These are phyloP conservation scores for Diaprepes abbreviatus DNA, from an alignment of 2,888 invertebrate species.

Conservation along the genomic window DNA sequence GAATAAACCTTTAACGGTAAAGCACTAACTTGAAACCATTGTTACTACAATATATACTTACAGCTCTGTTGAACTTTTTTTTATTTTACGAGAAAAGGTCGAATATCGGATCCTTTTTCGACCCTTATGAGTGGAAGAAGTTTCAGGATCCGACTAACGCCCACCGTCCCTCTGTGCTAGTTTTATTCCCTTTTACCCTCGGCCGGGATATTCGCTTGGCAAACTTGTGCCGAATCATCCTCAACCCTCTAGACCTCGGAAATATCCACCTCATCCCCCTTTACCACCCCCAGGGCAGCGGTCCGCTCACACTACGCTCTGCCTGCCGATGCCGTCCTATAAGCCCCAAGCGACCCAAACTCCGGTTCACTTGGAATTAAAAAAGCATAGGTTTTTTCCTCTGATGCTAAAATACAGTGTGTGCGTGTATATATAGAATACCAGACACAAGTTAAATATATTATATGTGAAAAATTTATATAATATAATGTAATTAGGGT, in stretches of 20 bases:
- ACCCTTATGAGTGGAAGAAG: conserved; percentile 34
- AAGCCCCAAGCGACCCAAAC: conserved; percentile 26
- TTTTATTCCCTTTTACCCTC: conserved; percentile 64
- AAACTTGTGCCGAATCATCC: conserved; percentile 68
- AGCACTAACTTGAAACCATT: too few relatives aligned
- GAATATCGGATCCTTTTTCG: conserved; percentile 53
- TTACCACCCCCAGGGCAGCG: conserved; percentile 45
- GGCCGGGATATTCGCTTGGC: conserved; percentile 62
- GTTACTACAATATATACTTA: background rate
- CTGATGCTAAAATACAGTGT: background rate
- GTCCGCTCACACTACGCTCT: conserved; percentile 54
- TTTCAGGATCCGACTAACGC: conserved; percentile 49
- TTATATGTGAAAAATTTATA: too few relatives aligned
- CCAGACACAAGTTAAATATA: too few relatives aligned
- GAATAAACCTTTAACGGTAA: too few relatives aligned
- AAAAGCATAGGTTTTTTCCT: conserved; percentile 1
- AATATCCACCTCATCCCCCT: conserved; percentile 61
- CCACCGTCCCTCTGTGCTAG: conserved; percentile 57
- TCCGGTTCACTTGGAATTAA: conserved; percentile 16
- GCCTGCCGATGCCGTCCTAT: conserved; percentile 19
- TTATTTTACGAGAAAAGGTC: conserved; percentile 58
- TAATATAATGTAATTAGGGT: too few relatives aligned
- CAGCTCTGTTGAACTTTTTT: conserved; percentile 53
- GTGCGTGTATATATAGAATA: too few relatives aligned
- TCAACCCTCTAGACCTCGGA: conserved; percentile 65